Conservation (phyloP, 2,888 invertebrate genomes). For the Lasioglossum calceatum region DNA sequence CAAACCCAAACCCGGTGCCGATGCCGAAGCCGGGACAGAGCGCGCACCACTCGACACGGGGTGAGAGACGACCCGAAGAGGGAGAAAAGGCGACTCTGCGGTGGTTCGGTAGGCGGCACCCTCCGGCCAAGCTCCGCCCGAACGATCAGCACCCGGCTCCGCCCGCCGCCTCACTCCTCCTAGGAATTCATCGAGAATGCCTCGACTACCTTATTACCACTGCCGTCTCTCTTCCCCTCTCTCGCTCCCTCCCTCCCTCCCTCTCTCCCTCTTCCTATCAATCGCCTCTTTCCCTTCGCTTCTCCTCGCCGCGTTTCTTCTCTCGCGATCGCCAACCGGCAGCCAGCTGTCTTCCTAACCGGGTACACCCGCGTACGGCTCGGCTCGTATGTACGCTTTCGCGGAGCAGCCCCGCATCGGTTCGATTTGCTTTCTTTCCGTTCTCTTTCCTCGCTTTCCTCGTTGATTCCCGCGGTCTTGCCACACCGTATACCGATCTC, state of each 20-base stretch:
- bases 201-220: conserved; percentile 62
- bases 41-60: conserved; percentile 42
- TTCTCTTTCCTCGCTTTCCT: conserved; percentile 19
- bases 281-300: not conserved
- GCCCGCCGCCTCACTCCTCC: conserved; percentile 58
- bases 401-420: not conserved
- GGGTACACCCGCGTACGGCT: conserved; percentile 31
- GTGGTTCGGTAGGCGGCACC: conserved; percentile 49
- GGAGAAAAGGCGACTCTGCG: conserved; percentile 47
- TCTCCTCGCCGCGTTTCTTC: conserved; percentile 24
- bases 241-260: not conserved
- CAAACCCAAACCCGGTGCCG: not conserved
- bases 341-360: conserved; percentile 63
- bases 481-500: conserved; percentile 32
- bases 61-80: conserved; percentile 46
- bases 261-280: not conserved
- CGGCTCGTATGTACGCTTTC: conserved; percentile 19
- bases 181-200: conserved; percentile 15
- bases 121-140: conserved; percentile 62
- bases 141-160: conserved; percentile 66
- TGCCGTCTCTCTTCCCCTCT: conserved; percentile 42
- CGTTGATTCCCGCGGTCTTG: conserved; percentile 6
- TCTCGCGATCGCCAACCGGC: conserved; percentile 61
- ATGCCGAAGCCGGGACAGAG: conserved; percentile 21
- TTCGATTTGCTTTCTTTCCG: conserved; percentile 21